Evolutionary conservation across 2,888 invertebrate species (phyloP), one percentile per base, ranked within the genome.

Genomic region (Himalopsyche tibetana): DNA sequence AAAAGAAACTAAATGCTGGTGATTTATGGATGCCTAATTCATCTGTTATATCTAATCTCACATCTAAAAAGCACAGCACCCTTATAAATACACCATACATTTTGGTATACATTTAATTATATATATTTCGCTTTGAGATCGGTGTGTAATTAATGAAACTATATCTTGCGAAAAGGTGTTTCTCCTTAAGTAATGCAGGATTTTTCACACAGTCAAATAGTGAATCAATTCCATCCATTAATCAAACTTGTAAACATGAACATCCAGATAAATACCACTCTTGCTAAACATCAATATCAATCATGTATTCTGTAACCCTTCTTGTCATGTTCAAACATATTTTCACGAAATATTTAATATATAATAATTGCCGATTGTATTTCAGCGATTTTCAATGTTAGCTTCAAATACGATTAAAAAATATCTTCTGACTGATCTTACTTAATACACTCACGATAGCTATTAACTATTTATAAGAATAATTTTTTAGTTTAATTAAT

Each of bases 141-240:
- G n/a, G 45, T 80, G 38, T 80, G 12, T 38, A 80, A 80, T 80
- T 80, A 80, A n/a, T 36, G 45, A 28, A 28, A 42, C 80, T 42
- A 80, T n/a, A 36, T 80, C 45, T 38, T 42, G n/a, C 80, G 9
- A 36, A 42, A 80, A 80, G 40, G 80, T 45, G 45, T 80, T n/a
- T 80, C 19, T 80, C 8, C 19, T 63, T 63, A 63, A 19, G 63
- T 63, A 63, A 63, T 63, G 19, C 63, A 28, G 11, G 63, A 19
- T 82, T 82, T 85, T 85, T 85, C 85, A 85, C 85, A 85, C 85
- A 85, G 84, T 28, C 5, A 84, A 80, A 80, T 82, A 56, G 74
- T 56, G 36, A 45, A 82, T 56, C 86, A 82, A 84, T 87, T 80
- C 69, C 83, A 82, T 82, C 86, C 87, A 87, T 87, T 86, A 86